Conservation (phyloP, 1,140 invertebrate species). For the Hycleus phaleratus region DNA sequence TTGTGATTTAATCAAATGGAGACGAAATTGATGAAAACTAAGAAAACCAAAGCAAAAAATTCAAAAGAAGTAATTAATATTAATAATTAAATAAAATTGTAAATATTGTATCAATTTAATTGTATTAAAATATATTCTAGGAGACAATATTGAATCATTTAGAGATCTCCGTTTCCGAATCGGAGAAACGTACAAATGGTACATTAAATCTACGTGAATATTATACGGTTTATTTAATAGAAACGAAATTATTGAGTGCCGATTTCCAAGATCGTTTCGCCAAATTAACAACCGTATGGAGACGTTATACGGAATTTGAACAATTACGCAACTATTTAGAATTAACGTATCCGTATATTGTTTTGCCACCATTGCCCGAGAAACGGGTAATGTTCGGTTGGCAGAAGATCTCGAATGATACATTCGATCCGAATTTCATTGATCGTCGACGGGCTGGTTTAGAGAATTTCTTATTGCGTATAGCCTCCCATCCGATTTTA, state of each 20-base stretch:
- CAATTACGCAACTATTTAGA: slow-evolving; percentile 68
- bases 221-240: slow-evolving; percentile 76
- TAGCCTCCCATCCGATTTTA: slow-evolving; percentile 67
- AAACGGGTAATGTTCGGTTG: slow-evolving; percentile 75
- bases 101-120: too few species aligned
- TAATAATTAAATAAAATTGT: too few species aligned
- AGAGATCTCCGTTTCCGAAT: slow-evolving; percentile 73
- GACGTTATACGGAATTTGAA: slow-evolving; percentile 80
- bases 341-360: slow-evolving; percentile 67
- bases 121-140: slow-evolving; percentile 42
- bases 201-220: slow-evolving; percentile 73
- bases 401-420: slow-evolving; percentile 69
- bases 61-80: too few species aligned
- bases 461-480: slow-evolving; percentile 71
- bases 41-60: too few species aligned
- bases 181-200: slow-evolving; percentile 73
- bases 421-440: slow-evolving; percentile 80
- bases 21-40: too few species aligned
- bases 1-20: too few species aligned
- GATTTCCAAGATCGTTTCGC: slow-evolving; percentile 55
- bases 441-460: slow-evolving; percentile 69
- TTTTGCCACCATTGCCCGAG: slow-evolving; percentile 73
- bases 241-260: slow-evolving; percentile 70
- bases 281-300: slow-evolving; percentile 64
- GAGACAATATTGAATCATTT: slow-evolving; percentile 66